Evolutionary conservation across 1,140 invertebrate species (phyloP), one percentile per base, ranked within the genome.

Genomic region (Saccostrea echinata): DNA sequence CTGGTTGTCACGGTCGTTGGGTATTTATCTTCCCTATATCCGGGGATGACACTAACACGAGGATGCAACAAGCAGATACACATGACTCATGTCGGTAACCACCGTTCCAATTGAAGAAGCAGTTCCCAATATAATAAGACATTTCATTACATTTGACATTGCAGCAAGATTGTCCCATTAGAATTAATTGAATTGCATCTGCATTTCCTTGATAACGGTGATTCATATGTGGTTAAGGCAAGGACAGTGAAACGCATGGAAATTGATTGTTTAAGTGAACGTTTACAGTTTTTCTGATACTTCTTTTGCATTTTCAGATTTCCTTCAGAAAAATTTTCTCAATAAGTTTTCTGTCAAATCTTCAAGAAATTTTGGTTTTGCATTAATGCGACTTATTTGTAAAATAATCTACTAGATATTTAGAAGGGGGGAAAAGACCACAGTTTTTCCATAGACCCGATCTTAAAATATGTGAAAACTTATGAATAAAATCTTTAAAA

Each of bases 121-220:
- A 16, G 24, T 76, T 76, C 68, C 24, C 30, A 27, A 76, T 30
- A 27, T 76, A 76, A 76, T 76, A 76, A 76, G 68, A 76, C 68
- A 76, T 76, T 76, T 76, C 68, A 30, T 76, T 76, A 76, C 68
- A 76, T 76, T 76, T 13, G 68, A 33, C 24, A 76, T 76, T 76
- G 68, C 68, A 76, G 68, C 27, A 43, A 27, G 68, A 76, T 76
- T 27, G 27, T 27, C 27, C 68, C 68, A 76, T 76, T 76, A 76
- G 11, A 76, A 27, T 30, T 76, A 76, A 76, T 76, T 76, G 68
- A 76, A 76, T 76, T 76, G 68, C 68, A 76, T 76, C 68, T 76
- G 68, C 68, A 76, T 76, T 76, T 76, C 68, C 68, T 30, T 33
- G 68, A 76, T 76, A 76, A 30, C 27, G 9, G 30, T 30, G 57